Conservation (phyloP, 1,140 invertebrate species). For the Ladona fulva region DNA sequence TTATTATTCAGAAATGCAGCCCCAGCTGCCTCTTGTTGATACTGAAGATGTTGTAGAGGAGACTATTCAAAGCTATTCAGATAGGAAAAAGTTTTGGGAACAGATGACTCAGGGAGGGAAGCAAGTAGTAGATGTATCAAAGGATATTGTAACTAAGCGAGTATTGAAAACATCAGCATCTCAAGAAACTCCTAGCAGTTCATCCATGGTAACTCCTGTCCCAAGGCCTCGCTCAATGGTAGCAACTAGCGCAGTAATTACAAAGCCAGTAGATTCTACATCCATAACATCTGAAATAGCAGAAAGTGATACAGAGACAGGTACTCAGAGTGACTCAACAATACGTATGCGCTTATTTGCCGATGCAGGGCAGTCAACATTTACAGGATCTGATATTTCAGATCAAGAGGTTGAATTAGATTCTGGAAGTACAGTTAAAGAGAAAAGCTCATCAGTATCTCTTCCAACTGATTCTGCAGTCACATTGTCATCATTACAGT, state of each 20-base stretch:
- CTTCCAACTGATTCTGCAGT: conserved; percentile 23
- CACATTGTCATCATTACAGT: conserved; percentile 25
- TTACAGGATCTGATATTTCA: conserved; percentile 23
- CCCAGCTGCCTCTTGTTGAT: not conserved
- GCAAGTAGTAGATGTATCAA: not conserved
- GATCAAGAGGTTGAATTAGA: conserved; percentile 26
- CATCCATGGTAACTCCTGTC: conserved; percentile 28
- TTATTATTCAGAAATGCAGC: not conserved
- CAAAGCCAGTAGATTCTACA: not conserved
- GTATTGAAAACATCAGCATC: not conserved
- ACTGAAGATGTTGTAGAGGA: not conserved
- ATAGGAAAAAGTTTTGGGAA: conserved; percentile 44
- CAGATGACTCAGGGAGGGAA: conserved; percentile 25
- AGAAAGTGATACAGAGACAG: conserved; percentile 25
- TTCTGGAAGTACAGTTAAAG: conserved; percentile 21
- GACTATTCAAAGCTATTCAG: conserved; percentile 32
- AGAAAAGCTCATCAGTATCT: not conserved
- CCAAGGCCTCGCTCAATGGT: conserved; percentile 34
- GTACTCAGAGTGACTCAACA: conserved; percentile 25
- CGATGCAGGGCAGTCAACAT: conserved; percentile 14
- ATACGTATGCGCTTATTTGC: conserved; percentile 20
- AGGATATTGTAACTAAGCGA: not conserved
- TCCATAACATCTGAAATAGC: conserved; percentile 15
- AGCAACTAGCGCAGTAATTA: not conserved
- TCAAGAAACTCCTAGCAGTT: not conserved